A percentile compares a stretch with the other conserved stretches of the same genome.
These are phyloP conservation scores for Vanacampus margaritifer DNA, from an alignment of 2,113 vertebrate genomes.

Conservation along the genomic window DNA sequence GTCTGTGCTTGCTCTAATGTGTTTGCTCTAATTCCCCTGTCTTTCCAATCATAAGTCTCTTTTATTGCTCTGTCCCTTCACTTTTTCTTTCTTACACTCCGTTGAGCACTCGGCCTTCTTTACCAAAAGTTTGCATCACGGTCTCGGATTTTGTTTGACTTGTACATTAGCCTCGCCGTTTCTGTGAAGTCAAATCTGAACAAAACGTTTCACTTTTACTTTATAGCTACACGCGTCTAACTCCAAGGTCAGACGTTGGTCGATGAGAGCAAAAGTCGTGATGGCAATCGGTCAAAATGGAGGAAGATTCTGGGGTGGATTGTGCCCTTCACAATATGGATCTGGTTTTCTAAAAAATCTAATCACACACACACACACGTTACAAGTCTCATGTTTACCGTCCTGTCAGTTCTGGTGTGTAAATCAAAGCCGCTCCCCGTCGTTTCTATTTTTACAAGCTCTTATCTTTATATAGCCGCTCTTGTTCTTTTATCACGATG, in stretches of 20 bases:
- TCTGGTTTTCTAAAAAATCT: no score
- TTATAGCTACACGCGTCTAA: no score
- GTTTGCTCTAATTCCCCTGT: not conserved
- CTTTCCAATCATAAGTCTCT: not conserved
- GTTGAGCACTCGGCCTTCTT: not conserved
- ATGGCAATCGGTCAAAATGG: no score
- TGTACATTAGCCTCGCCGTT: not conserved
- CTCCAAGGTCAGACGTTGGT: no score
- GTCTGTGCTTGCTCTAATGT: not conserved
- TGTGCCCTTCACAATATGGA: no score
- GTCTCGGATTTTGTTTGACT: constrained; percentile 11
- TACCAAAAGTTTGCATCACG: constrained; percentile 38
- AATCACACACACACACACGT: not conserved
- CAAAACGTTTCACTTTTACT: not conserved
- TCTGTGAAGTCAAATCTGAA: not conserved
- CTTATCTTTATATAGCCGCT: constrained; percentile 76
- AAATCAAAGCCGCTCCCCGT: not conserved
- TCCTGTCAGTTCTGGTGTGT: not conserved
- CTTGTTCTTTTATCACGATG: constrained; percentile 68
- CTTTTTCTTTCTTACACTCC: not conserved
- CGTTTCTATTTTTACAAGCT: constrained; percentile 73
- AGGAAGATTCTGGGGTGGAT: not conserved
- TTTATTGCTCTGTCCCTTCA: not conserved
- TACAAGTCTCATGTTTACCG: not conserved
- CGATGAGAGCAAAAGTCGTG: no score